A percentile compares a stretch with the other conserved stretches of the same genome.
Conservation (phyloP, 1,140 invertebrate species). For the Bombus consobrinus region DNA sequence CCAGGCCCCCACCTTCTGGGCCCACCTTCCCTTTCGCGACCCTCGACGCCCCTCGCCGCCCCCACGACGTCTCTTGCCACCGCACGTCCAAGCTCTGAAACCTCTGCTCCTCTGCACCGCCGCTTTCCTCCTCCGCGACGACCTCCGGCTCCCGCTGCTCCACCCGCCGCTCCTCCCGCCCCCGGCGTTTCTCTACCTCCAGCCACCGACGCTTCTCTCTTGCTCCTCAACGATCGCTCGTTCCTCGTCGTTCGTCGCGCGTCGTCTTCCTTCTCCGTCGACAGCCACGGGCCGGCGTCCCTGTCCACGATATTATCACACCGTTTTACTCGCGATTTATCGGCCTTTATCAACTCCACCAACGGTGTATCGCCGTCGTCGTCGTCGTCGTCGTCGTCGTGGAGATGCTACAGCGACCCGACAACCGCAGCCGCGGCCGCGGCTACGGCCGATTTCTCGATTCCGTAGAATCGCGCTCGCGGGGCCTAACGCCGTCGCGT, state of each 20-base stretch:
- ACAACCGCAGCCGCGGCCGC: background rate
- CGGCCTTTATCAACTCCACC: constrained; percentile 80
- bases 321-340: constrained; percentile 81
- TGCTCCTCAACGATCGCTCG: background rate
- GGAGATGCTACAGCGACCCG: constrained; percentile 33
- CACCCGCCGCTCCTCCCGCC: constrained; percentile 19
- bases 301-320: constrained; percentile 79
- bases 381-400: too few relatives aligned
- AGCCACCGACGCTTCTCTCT: constrained; percentile 7
- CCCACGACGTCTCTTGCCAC: background rate
- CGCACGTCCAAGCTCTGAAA: constrained; percentile 19
- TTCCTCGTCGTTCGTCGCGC: background rate
- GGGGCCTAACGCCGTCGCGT: background rate
- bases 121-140: constrained; percentile 10
- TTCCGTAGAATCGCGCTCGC: constrained; percentile 4
- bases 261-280: constrained; percentile 21
- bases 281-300: constrained; percentile 37
- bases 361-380: constrained; percentile 40
- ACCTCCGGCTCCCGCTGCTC: constrained; percentile 36
- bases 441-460: background rate
- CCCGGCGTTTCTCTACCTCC: constrained; percentile 43
- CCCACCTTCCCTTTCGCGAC: constrained; percentile 53
- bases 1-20: constrained; percentile 41
- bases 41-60: constrained; percentile 16
- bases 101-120: constrained; percentile 28